Percentiles rank a stretch among this genome's conserved stretches.
Conservation (phyloP, 2,888 invertebrate genomes). For the Ischnura elegans region DNA sequence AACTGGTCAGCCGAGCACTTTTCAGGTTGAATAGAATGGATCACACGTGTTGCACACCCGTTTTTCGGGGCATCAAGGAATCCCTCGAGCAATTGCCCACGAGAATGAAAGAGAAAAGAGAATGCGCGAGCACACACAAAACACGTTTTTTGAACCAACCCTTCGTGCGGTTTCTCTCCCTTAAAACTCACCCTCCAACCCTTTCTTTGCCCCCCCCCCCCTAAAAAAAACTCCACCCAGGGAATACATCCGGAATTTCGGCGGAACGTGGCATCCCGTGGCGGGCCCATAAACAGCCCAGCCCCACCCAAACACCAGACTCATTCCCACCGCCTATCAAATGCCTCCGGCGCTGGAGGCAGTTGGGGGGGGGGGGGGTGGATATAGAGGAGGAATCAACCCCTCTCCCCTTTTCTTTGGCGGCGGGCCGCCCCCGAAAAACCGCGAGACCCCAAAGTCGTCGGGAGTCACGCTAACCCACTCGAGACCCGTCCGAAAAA, state of each 20-base stretch:
- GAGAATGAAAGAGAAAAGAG: too few relatives aligned
- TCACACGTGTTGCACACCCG: constrained; percentile 35
- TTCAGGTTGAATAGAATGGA: constrained; percentile 6
- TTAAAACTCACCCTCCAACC: too few relatives aligned
- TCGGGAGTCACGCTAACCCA: constrained; percentile 59
- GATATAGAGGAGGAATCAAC: neutral
- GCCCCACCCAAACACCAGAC: neutral
- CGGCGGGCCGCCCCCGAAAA: constrained; percentile 7
- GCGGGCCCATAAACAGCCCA: constrained; percentile 7
- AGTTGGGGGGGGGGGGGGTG: neutral
- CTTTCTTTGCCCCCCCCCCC: neutral
- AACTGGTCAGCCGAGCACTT: neutral
- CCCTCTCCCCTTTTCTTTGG: neutral
- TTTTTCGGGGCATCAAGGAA: constrained; percentile 9
- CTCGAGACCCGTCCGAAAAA: constrained; percentile 50
- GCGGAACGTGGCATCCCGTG: constrained; percentile 34
- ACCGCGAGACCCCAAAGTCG: constrained; percentile 51
- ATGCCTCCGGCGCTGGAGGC: too few relatives aligned
- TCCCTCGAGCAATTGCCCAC: neutral
- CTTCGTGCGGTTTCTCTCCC: neutral
- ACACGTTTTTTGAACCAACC: neutral
- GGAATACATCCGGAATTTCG: constrained; percentile 40
- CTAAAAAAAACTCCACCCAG: too few relatives aligned
- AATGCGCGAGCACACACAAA: neutral
- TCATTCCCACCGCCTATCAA: constrained; percentile 13